Conservation (phyloP, 2,113 vertebrate genomes). For the Nipponia nippon region DNA sequence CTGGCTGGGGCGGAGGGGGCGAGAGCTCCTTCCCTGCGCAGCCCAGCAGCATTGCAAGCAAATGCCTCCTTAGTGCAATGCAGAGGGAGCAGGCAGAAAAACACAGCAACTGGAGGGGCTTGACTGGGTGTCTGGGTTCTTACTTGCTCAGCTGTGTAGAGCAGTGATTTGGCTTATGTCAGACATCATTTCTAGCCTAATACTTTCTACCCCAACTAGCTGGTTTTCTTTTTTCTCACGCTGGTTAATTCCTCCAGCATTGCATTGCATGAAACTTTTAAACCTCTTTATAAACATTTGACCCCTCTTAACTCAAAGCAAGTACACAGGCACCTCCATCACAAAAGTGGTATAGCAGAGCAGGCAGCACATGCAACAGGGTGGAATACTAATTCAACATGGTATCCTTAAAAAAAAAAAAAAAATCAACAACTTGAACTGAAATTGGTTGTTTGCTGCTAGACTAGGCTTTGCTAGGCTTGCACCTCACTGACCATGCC, state of each 20-base stretch:
- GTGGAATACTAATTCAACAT: accelerated
- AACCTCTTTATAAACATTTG: not conserved
- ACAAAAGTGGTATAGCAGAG: not conserved
- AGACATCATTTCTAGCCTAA: not conserved
- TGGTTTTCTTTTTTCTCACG: not conserved
- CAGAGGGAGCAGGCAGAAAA: not conserved
- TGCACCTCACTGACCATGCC: not conserved
- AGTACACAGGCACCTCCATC: not conserved
- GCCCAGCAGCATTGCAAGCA: not conserved
- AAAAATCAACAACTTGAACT: accelerated
- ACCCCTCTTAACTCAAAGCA: not conserved
- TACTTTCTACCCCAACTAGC: not conserved
- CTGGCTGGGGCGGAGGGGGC: too few species aligned
- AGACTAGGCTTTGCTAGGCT: not conserved
- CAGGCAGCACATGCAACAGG: not conserved
- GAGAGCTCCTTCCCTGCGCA: not conserved
- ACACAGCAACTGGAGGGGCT: not conserved
- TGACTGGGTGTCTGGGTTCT: not conserved
- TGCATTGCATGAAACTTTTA: not conserved
- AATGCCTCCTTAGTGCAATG: accelerated
- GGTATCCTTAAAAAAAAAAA: not conserved
- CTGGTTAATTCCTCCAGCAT: not conserved
- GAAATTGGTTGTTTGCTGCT: not conserved
- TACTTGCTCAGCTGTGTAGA: not conserved
- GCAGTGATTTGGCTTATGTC: not conserved